Evolutionary conservation across 2,113 vertebrate genomes (phyloP).

Genomic region (Numenius arquata): DNA sequence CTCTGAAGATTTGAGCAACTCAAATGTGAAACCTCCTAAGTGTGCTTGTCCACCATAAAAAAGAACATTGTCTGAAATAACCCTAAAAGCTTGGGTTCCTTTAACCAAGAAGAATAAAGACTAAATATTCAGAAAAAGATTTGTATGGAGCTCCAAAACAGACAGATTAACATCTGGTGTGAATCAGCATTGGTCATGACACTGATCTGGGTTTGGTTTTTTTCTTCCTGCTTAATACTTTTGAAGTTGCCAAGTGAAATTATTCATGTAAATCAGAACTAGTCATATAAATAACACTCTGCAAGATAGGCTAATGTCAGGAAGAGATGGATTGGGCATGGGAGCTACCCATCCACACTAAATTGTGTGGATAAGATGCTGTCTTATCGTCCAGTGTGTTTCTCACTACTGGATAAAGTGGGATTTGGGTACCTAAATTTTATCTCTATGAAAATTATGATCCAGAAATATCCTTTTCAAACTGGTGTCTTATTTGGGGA

Average conservation of each 20-base stretch:
- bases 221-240: not conserved
- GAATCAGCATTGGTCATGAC: not conserved
- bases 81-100: not conserved
- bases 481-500: not conserved
- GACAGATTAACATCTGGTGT: not conserved
- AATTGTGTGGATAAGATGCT: not conserved
- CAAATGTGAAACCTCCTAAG: not conserved
- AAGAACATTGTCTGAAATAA: not conserved
- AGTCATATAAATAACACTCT: not conserved
- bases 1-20: not conserved
- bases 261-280: not conserved
- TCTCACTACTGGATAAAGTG: not conserved
- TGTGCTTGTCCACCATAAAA: not conserved
- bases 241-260: not conserved
- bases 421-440: not conserved
- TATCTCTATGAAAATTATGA: not conserved
- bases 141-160: not conserved
- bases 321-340: not conserved
- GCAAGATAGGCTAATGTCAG: not conserved
- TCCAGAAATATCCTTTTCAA: not conserved
- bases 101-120: not conserved
- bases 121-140: not conserved
- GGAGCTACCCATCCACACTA: not conserved
- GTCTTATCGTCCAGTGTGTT: not conserved
- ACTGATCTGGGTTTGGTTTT: not conserved